Conservation (phyloP, 2,888 invertebrate genomes). For the Apoderus coryli region DNA sequence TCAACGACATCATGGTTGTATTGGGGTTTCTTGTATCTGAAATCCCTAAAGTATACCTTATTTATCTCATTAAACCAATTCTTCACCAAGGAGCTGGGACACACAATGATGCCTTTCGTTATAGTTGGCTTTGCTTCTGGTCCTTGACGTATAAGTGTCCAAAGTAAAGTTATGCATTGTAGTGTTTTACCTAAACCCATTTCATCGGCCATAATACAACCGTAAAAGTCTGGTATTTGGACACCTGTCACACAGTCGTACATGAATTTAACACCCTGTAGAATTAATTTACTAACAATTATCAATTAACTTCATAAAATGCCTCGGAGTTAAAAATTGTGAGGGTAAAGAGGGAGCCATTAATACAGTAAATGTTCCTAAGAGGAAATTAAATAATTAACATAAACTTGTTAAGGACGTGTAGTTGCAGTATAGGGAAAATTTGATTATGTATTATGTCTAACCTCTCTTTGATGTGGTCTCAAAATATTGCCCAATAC, state of each 20-base stretch:
- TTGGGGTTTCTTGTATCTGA: no score
- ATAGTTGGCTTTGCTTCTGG: slow-evolving; percentile 83
- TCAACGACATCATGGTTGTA: no score
- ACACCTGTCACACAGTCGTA: slow-evolving; percentile 94
- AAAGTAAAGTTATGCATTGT: slow-evolving; percentile 90
- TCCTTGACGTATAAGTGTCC: slow-evolving; percentile 88
- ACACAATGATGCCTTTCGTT: slow-evolving; percentile 87
- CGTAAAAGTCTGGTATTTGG: slow-evolving; percentile 72
- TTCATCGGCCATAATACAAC: slow-evolving; percentile 99
- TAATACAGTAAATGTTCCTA: no score
- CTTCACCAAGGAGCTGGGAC: slow-evolving; percentile 94
- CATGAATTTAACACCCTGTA: slow-evolving; percentile 91
- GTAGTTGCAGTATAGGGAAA: slow-evolving; percentile 5
- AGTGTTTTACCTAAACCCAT: slow-evolving; percentile 98
- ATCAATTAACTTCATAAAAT: no score
- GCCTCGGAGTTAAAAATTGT: no score
- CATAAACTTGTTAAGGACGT: no score
- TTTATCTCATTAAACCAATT: slow-evolving; percentile 98
- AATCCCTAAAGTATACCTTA: slow-evolving; percentile 43
- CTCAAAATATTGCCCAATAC: slow-evolving; percentile 74
- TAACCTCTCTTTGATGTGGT: slow-evolving; percentile 89
- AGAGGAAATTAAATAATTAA: no score
- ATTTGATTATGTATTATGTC: slow-evolving; percentile 3
- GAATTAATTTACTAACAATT: no score
- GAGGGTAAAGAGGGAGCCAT: no score